Percentiles rank a stretch among this genome's conserved stretches.
phyloP scores from a whole-genome alignment of 2,113 vertebrate genomes.

The Lota lota region DNA sequence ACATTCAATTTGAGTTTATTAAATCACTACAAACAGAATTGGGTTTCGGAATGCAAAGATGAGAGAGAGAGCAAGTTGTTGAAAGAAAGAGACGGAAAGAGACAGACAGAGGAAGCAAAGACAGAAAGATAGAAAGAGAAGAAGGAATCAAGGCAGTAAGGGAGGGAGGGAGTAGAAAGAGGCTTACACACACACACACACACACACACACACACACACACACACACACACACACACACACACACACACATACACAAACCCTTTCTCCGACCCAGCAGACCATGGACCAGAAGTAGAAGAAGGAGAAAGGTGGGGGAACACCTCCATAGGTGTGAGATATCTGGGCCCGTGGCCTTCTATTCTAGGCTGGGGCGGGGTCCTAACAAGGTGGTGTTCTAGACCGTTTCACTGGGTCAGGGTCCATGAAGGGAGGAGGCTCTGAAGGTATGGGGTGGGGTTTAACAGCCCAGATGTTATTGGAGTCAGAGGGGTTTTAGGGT shows the following conservation, averaged over 20 bases:
- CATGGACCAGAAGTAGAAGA: neutral
- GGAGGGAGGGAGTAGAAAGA: neutral
- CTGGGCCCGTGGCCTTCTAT: conserved; percentile 43
- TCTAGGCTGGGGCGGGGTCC: conserved; percentile 41
- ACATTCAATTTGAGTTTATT: no score
- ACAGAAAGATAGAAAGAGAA: no score
- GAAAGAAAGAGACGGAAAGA: no score
- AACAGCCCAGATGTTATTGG: conserved; percentile 28
- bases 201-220: no score
- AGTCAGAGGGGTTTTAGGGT: conserved; percentile 27
- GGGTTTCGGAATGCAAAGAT: no score
- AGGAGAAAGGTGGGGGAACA: conserved; percentile 37
- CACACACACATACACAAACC: no score
- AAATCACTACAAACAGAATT: no score
- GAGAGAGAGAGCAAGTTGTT: no score
- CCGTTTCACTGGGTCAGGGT: conserved; percentile 25
- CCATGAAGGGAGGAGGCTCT: conserved; percentile 28
- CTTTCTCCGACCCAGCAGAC: neutral
- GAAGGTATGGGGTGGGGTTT: conserved; percentile 37
- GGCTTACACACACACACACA: no score
- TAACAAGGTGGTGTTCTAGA: conserved; percentile 52
- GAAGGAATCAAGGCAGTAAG: conserved; percentile 14
- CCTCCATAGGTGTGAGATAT: conserved; percentile 47
- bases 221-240: no score
- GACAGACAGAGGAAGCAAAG: no score